Percentiles rank a stretch among this genome's conserved stretches.
Evolutionary conservation across 1,140 invertebrate species (phyloP).

Genomic region (Lineus longissimus): DNA sequence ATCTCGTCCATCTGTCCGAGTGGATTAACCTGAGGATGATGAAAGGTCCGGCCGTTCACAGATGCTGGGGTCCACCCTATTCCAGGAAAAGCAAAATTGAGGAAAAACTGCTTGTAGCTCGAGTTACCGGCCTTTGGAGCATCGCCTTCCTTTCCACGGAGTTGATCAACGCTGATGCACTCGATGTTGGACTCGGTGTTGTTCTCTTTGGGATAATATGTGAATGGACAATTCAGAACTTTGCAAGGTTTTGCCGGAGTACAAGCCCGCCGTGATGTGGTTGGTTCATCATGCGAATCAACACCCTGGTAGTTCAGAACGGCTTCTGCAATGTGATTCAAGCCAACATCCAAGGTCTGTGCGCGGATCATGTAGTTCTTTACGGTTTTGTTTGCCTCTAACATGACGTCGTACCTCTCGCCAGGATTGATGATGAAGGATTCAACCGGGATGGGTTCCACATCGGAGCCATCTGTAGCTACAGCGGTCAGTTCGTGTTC

Average conservation of each 20-base stretch:
- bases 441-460: slow-evolving; percentile 69
- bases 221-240: no score
- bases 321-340: slow-evolving; percentile 65
- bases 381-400: slow-evolving; percentile 68
- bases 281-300: slow-evolving; percentile 54
- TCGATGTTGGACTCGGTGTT: slow-evolving; percentile 61
- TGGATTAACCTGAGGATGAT: not conserved
- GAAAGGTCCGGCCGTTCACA: not conserved
- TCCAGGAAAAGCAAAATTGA: not conserved
- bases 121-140: not conserved
- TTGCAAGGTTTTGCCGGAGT: not conserved
- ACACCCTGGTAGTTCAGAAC: slow-evolving; percentile 76
- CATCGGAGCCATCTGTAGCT: slow-evolving; percentile 72
- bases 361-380: slow-evolving; percentile 81
- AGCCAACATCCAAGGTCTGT: slow-evolving; percentile 60
- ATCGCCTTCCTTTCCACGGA: not conserved
- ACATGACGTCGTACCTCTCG: slow-evolving; percentile 79
- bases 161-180: not conserved
- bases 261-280: not conserved
- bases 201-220: slow-evolving; percentile 47
- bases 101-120: not conserved
- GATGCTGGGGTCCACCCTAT: not conserved
- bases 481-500: slow-evolving; percentile 71
- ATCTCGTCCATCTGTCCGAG: not conserved
- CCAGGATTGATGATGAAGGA: slow-evolving; percentile 80